These are phyloP conservation scores for Tetragonula carbonaria DNA, from an alignment of 2,888 invertebrate species.

Conservation along the genomic window DNA sequence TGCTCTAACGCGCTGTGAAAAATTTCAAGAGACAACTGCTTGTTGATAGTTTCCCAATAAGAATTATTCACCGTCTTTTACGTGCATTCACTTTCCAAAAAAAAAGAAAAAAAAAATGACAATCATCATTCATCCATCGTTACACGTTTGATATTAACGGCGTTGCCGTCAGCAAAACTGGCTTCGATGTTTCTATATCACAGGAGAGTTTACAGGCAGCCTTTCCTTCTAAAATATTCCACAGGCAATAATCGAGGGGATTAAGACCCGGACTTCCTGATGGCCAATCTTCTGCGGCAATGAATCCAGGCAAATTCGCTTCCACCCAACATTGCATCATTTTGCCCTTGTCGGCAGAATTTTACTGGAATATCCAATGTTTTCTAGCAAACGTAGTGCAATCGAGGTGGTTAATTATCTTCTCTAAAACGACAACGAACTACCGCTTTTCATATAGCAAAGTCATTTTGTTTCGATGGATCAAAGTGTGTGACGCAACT, in stretches of 20 bases:
- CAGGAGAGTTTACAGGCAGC: background rate
- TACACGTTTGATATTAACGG: background rate
- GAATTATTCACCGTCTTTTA: too few species aligned
- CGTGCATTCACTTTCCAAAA: too few species aligned
- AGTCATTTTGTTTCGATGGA: background rate
- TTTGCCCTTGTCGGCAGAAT: background rate
- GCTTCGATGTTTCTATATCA: background rate
- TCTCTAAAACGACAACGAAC: background rate
- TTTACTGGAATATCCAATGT: slow-evolving; percentile 4
- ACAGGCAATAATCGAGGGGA: background rate
- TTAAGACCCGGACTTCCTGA: background rate
- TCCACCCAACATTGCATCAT: background rate
- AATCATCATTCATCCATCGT: background rate
- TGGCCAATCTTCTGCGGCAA: background rate
- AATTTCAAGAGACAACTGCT: too few species aligned
- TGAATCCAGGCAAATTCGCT: background rate
- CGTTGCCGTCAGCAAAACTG: background rate
- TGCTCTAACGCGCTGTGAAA: too few species aligned
- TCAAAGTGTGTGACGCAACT: background rate
- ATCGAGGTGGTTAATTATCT: background rate
- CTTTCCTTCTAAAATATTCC: background rate
- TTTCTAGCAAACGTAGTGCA: background rate
- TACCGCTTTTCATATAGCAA: background rate
- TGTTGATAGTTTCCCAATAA: too few species aligned
- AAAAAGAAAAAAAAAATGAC: too few species aligned